phyloP scores from a whole-genome alignment of 2,888 invertebrate genomes.

The Leptopilina drosophilae region DNA sequence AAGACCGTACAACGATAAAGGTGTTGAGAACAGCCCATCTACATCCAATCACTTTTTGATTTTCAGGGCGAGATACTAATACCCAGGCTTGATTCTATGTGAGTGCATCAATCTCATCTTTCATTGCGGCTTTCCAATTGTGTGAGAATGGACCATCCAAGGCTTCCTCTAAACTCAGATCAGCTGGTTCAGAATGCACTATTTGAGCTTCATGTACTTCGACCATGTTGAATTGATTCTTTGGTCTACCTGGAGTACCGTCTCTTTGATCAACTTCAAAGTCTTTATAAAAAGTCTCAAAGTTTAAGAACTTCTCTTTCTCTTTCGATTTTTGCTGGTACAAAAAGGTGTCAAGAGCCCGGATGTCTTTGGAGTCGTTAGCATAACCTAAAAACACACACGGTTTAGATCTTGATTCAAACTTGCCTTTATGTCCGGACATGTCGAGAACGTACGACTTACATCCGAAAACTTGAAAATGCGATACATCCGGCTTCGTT shows the following conservation, averaged over 20 bases:
- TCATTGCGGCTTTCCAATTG: constrained; percentile 38
- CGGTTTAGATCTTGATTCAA: constrained; percentile 43
- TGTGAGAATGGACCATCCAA: constrained; percentile 21
- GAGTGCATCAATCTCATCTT: constrained; percentile 41
- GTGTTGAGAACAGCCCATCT: constrained; percentile 59
- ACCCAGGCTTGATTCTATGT: constrained; percentile 35
- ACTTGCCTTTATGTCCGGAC: constrained; percentile 41
- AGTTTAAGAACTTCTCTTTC: no score
- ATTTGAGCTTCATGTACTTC: constrained; percentile 23
- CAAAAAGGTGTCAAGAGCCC: no score
- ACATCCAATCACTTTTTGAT: constrained; percentile 38
- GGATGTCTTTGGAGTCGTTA: constrained; percentile 49
- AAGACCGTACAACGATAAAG: constrained; percentile 51
- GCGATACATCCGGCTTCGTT: not conserved
- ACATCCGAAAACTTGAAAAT: constrained; percentile 29
- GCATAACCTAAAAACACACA: constrained; percentile 52
- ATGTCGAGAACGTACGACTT: constrained; percentile 33
- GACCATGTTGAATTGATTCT: constrained; percentile 22
- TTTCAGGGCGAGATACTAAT: constrained; percentile 31
- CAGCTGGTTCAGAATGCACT: constrained; percentile 11
- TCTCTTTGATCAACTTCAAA: no score
- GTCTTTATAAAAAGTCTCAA: no score
- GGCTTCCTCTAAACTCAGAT: constrained; percentile 39
- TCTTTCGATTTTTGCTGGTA: no score
- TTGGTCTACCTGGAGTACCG: no score